Evolutionary conservation across 1,140 invertebrate genomes (phyloP), one percentile per base, ranked within the genome.

Genomic region (Zaprionus taronus): DNA sequence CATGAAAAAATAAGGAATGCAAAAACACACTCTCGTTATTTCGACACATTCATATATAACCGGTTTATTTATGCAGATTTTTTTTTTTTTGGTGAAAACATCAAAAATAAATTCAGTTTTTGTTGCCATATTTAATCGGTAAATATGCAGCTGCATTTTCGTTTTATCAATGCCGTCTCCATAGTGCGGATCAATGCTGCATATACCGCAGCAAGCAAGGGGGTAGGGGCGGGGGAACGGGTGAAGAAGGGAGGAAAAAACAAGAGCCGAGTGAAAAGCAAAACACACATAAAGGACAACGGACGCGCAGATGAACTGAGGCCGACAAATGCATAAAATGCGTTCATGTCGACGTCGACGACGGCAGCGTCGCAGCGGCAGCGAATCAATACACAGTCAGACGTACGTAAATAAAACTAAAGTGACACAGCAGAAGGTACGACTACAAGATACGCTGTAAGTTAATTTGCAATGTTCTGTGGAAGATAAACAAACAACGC

Each of bases 371-470:
- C 61, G 62, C 67, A 44, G 63, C 56, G 44, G 53, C 71, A 77
- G 80, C 84, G 78, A 87, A 87, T 87, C 83, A 87, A 87, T 87
- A 80, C 60, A 67, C 77, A 77, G 68, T 55, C 55, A 61, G 60
- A 51, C 31, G 36, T 67, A 77, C 20, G 6, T 24, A 22, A 24
- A 24, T 51, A 51, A 22, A 24, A 51, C n/a, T 17, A 17, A 51
- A 51, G 11, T n/a, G n/a, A 14, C 1, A 47, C 2, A 49, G 47
- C 47, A 4, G 1, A 14, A 22, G 12, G 20, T 20, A 24, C 20
- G n/a, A 47, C 41, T 47, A 17, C 3, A 47, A 51, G 20, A 51
- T 51, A 51, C 47, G 11, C 47, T 24, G 7, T 22, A 22, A 22
- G 20, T 14, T 2, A 0, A 5, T 11, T 0, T 12, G 12, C 0